Conservation (phyloP, 2,797 vertebrate species). For the Apodemus agrarius region DNA sequence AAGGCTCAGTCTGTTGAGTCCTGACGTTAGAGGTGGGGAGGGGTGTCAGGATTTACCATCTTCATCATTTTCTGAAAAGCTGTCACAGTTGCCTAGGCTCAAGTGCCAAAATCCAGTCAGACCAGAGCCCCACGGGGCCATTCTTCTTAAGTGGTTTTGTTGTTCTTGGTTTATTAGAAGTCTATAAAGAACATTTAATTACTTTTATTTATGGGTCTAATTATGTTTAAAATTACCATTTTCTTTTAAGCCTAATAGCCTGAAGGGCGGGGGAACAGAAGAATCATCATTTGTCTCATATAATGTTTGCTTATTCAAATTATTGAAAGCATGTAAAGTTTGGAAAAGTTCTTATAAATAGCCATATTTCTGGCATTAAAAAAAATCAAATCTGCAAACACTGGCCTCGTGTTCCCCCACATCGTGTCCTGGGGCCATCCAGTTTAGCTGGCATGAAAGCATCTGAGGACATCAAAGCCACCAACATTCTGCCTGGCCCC, state of each 20-base stretch:
- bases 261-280: neutral
- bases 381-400: neutral
- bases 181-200: conserved; percentile 23
- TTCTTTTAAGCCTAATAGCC: neutral
- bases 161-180: conserved; percentile 34
- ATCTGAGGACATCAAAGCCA: neutral
- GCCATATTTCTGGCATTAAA: neutral
- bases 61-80: neutral
- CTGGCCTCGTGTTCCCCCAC: neutral
- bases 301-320: conserved; percentile 48
- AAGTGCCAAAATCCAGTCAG: neutral
- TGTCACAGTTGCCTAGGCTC: neutral
- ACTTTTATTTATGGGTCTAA: conserved; percentile 43
- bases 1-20: neutral
- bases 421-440: neutral
- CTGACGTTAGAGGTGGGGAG: neutral
- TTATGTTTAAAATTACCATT: conserved; percentile 8
- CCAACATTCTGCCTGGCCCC: neutral
- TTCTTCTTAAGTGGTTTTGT: conserved; percentile 5
- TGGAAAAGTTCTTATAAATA: conserved; percentile 27
- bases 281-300: neutral
- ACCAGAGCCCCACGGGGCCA: neutral
- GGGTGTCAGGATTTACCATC: neutral
- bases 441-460: neutral
- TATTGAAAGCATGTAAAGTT: conserved; percentile 28